phyloP scores from a whole-genome alignment of 2,797 vertebrate genomes.

The Diglossa cyanea region DNA sequence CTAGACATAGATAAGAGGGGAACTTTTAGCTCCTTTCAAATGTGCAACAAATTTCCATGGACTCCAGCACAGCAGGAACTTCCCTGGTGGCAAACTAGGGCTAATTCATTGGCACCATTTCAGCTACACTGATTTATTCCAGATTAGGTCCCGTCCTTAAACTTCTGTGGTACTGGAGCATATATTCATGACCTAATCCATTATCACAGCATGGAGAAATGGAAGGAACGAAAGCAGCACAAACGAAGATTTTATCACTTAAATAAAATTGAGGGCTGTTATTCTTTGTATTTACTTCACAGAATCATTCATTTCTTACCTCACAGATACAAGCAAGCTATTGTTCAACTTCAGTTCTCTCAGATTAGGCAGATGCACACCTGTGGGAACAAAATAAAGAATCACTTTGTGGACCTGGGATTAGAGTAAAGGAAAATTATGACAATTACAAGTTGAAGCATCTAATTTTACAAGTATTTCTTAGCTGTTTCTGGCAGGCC shows the following conservation, averaged over 20 bases:
- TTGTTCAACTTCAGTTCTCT: constrained; percentile 89
- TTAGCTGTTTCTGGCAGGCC: neutral
- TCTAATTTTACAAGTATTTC: neutral
- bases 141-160: neutral
- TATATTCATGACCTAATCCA: neutral
- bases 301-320: constrained; percentile 77
- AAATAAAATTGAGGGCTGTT: neutral
- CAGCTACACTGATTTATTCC: neutral
- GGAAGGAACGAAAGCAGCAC: neutral
- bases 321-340: constrained; percentile 86
- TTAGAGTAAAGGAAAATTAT: neutral
- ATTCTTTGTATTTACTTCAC: neutral
- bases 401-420: neutral
- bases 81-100: neutral
- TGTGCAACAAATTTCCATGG: neutral
- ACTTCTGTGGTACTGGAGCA: accelerated
- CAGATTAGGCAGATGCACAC: constrained; percentile 87
- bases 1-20: neutral
- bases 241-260: constrained; percentile 6
- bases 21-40: neutral
- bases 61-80: neutral
- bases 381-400: constrained; percentile 70
- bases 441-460: neutral
- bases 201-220: neutral
- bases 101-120: neutral